Evolutionary conservation across 2,888 invertebrate species (phyloP).

Genomic region (Melieria picta): DNA sequence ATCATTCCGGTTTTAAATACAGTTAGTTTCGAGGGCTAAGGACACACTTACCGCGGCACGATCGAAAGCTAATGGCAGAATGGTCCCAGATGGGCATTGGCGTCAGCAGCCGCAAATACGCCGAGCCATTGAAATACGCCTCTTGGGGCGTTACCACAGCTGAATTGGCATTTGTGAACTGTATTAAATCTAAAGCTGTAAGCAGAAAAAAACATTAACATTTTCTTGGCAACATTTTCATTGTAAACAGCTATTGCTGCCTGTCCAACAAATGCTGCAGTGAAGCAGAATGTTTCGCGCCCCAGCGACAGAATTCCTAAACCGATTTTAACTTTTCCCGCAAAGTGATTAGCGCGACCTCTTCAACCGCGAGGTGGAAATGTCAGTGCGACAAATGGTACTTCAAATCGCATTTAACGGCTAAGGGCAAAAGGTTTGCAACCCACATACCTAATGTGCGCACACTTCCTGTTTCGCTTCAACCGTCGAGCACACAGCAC

Average conservation of each 20-base stretch:
- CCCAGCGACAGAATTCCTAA: no score
- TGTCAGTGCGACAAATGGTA: slow-evolving; percentile 39
- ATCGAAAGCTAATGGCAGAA: slow-evolving; percentile 83
- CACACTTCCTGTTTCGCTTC: no score
- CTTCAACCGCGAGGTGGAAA: slow-evolving; percentile 45
- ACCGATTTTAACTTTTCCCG: no score
- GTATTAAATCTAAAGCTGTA: slow-evolving; percentile 43
- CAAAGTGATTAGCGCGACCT: slow-evolving; percentile 22
- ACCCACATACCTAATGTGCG: no score
- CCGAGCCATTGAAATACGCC: slow-evolving; percentile 85
- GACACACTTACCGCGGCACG: slow-evolving; percentile 74
- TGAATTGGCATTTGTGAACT: slow-evolving; percentile 54
- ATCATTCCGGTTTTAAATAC: slow-evolving; percentile 1
- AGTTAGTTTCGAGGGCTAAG: neutral
- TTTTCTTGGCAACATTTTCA: no score
- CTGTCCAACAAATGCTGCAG: no score
- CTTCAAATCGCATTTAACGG: slow-evolving; percentile 21
- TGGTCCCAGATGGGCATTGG: slow-evolving; percentile 82
- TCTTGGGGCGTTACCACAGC: slow-evolving; percentile 69
- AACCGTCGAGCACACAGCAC: no score
- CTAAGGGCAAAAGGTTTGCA: no score
- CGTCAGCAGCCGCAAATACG: slow-evolving; percentile 77
- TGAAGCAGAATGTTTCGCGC: no score
- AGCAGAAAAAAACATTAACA: slow-evolving; percentile 23
- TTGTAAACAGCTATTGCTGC: no score